Percentiles rank a stretch among this genome's conserved stretches.
phyloP scores from a whole-genome alignment of 2,113 vertebrate genomes.

The Lophura nycthemera region DNA sequence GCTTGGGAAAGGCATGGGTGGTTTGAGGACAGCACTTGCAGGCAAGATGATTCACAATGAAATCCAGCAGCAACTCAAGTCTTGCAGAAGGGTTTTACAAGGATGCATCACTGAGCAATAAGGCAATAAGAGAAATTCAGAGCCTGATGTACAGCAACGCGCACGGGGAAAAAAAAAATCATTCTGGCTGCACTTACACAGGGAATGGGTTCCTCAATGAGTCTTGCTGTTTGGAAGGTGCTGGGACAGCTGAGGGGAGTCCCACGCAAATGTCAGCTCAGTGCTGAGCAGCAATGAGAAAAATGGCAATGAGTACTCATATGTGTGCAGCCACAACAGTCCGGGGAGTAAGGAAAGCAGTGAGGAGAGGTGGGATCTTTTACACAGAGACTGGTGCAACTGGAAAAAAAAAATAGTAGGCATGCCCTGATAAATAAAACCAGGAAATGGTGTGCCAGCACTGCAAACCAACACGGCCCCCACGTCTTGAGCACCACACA shows the following conservation, averaged over 20 bases:
- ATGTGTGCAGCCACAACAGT: background rate
- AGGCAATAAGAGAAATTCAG: background rate
- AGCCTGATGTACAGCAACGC: background rate
- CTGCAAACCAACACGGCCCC: background rate
- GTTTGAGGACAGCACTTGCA: background rate
- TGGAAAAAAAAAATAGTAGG: background rate
- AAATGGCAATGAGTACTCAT: background rate
- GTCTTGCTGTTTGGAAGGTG: background rate
- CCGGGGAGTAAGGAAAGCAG: background rate
- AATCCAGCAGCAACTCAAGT: background rate
- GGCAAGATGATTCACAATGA: background rate
- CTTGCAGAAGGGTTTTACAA: background rate
- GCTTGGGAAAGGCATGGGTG: background rate
- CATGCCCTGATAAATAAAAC: background rate
- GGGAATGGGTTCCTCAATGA: fast-evolving
- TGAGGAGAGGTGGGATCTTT: background rate
- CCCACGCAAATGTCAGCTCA: background rate
- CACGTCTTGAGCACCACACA: background rate
- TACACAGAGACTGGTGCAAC: background rate
- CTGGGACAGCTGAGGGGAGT: background rate
- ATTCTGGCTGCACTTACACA: fast-evolving
- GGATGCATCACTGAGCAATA: background rate
- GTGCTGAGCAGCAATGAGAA: background rate
- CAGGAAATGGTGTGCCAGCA: fast-evolving
- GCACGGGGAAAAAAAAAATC: fast-evolving